Percentiles rank a stretch among this genome's conserved stretches.
These are phyloP conservation scores for Phymanthus crucifer DNA, from an alignment of 92 coral and sea anemone species.

Conservation along the genomic window DNA sequence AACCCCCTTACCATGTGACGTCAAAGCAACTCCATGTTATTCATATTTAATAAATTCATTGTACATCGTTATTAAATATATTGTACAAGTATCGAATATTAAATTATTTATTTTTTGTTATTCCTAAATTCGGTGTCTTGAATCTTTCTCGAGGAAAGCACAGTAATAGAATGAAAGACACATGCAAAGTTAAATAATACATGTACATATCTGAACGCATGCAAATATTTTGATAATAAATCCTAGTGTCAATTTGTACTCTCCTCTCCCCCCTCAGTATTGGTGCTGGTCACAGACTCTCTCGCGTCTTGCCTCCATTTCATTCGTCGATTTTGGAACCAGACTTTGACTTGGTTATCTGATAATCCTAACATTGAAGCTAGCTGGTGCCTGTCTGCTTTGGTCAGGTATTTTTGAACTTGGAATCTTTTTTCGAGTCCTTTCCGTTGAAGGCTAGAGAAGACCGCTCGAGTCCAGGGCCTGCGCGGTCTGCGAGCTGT, in stretches of 20 bases:
- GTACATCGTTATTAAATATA: constrained; percentile 17
- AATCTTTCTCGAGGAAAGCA: neutral
- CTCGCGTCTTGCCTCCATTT: constrained; percentile 98
- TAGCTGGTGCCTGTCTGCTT: constrained; percentile 93
- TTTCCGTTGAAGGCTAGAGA: constrained; percentile 92
- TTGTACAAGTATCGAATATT: constrained; percentile 17
- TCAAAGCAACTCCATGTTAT: no score
- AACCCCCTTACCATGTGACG: no score
- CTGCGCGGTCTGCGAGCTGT: constrained; percentile 92
- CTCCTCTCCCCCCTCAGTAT: constrained; percentile 56
- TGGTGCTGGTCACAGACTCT: constrained; percentile 80
- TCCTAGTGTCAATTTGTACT: neutral
- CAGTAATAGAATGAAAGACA: neutral
- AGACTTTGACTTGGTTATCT: constrained; percentile 95
- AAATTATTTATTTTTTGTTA: neutral
- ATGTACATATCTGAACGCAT: neutral
- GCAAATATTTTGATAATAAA: neutral
- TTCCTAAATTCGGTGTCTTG: neutral
- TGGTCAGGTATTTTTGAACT: constrained; percentile 91
- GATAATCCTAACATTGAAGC: constrained; percentile 97
- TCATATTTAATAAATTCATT: neutral
- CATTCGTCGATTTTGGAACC: constrained; percentile 98
- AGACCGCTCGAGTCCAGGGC: constrained; percentile 99
- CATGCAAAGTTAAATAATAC: constrained; percentile 4
- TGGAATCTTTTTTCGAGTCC: constrained; percentile 95